Conservation (phyloP, 2,113 vertebrate species). For the Acanthisitta chloris region DNA sequence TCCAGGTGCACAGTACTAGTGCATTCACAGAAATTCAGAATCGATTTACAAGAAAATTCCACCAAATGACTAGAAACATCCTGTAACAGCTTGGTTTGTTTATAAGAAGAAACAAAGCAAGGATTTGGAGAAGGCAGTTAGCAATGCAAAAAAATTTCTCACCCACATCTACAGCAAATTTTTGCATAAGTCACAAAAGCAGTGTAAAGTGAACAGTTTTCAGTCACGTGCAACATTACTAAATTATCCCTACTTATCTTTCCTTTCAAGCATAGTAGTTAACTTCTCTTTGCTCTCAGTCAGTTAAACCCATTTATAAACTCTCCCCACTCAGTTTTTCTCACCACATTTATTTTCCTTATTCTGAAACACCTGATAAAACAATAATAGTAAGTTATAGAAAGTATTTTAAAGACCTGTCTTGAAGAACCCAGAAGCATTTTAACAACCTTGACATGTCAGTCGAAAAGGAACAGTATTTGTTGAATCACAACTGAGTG, state of each 20-base stretch:
- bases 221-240: background rate
- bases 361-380: background rate
- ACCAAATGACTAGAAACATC: background rate
- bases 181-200: background rate
- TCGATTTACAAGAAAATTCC: no score
- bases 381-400: background rate
- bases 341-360: background rate
- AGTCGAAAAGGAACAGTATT: background rate
- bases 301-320: no score
- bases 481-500: background rate
- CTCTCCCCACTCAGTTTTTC: background rate
- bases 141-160: background rate
- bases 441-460: background rate
- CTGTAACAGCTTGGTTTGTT: background rate
- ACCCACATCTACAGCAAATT: background rate
- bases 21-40: no score
- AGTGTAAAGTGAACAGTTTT: background rate
- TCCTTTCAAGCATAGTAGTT: background rate
- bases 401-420: background rate
- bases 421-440: background rate
- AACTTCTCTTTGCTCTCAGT: background rate
- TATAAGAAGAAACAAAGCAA: background rate
- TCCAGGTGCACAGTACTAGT: no score
- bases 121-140: background rate
- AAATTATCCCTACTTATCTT: background rate